Evolutionary conservation across 2,797 vertebrate species (phyloP).

Genomic region (Orestias chungarensis): DNA sequence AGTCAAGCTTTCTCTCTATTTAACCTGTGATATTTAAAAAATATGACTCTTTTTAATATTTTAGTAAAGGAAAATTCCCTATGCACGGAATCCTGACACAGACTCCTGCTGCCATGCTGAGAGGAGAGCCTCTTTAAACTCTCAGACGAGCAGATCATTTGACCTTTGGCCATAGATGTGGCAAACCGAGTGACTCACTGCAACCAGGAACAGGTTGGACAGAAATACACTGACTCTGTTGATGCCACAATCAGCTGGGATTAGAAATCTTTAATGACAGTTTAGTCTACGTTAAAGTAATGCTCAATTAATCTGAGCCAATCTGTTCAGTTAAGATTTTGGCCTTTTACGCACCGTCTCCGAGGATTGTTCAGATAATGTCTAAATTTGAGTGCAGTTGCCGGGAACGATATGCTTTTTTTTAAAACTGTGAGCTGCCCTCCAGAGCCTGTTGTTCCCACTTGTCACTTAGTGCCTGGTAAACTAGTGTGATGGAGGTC

Average conservation of each 20-base stretch:
- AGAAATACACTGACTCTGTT: slow-evolving; percentile 13
- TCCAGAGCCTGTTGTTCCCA: slow-evolving; percentile 10
- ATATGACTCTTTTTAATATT: slow-evolving; percentile 28
- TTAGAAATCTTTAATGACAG: slow-evolving; percentile 10
- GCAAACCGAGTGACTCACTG: slow-evolving; percentile 18
- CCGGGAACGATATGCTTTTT: background rate
- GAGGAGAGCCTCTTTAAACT: slow-evolving; percentile 6
- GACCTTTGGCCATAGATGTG: slow-evolving; percentile 27
- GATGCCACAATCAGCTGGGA: slow-evolving; percentile 3
- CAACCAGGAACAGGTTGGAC: slow-evolving; percentile 5
- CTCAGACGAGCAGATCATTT: slow-evolving; percentile 45
- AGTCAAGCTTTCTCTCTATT: slow-evolving; percentile 7
- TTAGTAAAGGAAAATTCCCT: slow-evolving; percentile 35
- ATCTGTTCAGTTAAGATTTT: background rate
- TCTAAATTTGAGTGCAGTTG: background rate
- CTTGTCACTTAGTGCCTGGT: slow-evolving; percentile 16
- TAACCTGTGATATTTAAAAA: slow-evolving; percentile 37
- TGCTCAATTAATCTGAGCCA: background rate
- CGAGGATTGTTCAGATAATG: background rate
- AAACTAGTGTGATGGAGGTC: slow-evolving; percentile 5
- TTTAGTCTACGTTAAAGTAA: background rate
- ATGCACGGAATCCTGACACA: background rate
- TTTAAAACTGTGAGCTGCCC: background rate
- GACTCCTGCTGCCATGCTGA: background rate
- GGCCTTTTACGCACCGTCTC: background rate